These are phyloP conservation scores for Chionomys nivalis DNA, from an alignment of 2,113 vertebrate genomes.

Conservation along the genomic window DNA sequence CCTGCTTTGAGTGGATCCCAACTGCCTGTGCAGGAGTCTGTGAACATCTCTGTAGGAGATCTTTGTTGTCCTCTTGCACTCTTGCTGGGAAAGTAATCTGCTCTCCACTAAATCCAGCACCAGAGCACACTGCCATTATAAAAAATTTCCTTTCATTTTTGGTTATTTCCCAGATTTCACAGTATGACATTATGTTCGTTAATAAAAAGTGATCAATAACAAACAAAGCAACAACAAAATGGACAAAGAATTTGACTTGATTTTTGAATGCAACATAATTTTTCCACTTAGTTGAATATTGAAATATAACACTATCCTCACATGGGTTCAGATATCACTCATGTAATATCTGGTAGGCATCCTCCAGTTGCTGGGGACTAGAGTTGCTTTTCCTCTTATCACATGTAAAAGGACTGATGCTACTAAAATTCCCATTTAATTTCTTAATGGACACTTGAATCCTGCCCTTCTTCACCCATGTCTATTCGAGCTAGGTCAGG, in stretches of 20 bases:
- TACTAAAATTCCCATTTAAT: neutral
- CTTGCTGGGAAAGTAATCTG: conserved; percentile 49
- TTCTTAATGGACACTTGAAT: neutral
- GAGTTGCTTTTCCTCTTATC: neutral
- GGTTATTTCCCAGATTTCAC: neutral
- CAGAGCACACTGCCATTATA: neutral
- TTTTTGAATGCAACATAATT: neutral
- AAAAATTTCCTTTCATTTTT: neutral
- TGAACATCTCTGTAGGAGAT: conserved; percentile 30
- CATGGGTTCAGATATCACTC: neutral
- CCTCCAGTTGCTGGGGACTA: neutral
- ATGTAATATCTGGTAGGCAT: neutral
- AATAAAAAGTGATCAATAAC: neutral
- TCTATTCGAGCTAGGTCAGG: neutral
- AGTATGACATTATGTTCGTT: neutral
- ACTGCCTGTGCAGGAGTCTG: neutral
- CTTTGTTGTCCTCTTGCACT: conserved; percentile 21
- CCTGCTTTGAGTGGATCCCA: neutral
- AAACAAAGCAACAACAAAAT: neutral
- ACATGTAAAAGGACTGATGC: neutral
- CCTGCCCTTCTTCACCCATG: neutral
- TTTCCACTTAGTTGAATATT: neutral
- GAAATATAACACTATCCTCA: neutral
- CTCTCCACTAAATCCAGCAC: conserved; percentile 2
- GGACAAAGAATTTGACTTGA: neutral